These are phyloP conservation scores for Aphelinus certus DNA, from an alignment of 1,140 invertebrate genomes.

Conservation along the genomic window DNA sequence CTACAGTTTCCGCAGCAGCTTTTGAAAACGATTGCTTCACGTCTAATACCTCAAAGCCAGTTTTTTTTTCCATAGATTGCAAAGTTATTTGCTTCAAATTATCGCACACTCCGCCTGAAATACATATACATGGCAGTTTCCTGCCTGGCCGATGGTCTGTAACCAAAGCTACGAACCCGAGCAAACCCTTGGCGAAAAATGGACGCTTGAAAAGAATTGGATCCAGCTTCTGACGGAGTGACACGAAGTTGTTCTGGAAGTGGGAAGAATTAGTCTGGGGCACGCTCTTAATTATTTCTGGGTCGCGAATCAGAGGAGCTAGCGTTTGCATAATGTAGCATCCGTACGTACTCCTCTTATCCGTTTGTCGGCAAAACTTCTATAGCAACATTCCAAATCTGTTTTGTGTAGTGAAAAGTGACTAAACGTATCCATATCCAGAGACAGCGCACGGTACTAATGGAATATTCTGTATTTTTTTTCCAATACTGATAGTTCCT, in stretches of 20 bases:
- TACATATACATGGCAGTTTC: conserved; percentile 42
- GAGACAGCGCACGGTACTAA: conserved; percentile 47
- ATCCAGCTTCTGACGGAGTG: conserved; percentile 41
- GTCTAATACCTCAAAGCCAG: no score
- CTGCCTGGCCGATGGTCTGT: conserved; percentile 40
- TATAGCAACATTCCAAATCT: conserved; percentile 24
- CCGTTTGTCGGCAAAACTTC: conserved; percentile 35
- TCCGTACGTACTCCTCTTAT: conserved; percentile 49
- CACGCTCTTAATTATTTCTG: conserved; percentile 54
- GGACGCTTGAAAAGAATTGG: conserved; percentile 46
- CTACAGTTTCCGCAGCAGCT: no score
- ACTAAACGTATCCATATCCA: conserved; percentile 36
- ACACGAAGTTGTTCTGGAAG: conserved; percentile 38
- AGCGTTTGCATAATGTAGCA: conserved; percentile 52
- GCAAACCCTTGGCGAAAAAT: conserved; percentile 53
- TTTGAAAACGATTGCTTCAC: no score
- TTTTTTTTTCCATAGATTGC: no score
- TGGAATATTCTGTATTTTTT: conserved; percentile 51
- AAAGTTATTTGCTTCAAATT: no score
- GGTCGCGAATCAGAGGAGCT: conserved; percentile 53
- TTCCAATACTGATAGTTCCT: no score
- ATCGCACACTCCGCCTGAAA: background rate
- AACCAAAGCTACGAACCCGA: conserved; percentile 32
- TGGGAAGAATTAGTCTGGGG: conserved; percentile 53
- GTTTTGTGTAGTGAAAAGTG: conserved; percentile 32